These are phyloP conservation scores for Microctonus hyperodae DNA, from an alignment of 2,888 invertebrate genomes.

Conservation along the genomic window DNA sequence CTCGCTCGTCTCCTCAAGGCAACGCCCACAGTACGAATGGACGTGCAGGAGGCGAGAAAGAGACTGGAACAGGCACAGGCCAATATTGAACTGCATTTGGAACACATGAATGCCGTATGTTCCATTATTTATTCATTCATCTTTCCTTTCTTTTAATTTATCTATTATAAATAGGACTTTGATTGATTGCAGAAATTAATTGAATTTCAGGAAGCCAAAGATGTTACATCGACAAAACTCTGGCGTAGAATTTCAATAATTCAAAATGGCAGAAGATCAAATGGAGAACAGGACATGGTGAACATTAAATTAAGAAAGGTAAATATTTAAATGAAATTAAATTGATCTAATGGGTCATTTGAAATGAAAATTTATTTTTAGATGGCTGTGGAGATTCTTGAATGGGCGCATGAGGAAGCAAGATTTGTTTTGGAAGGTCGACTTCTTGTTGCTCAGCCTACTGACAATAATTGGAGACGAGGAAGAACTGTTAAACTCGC, in stretches of 20 bases:
- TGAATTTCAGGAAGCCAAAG: conserved; percentile 76
- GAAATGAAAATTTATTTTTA: conserved; percentile 44
- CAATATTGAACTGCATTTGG: conserved; percentile 91
- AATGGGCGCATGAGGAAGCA: conserved; percentile 94
- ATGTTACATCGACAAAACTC: conserved; percentile 85
- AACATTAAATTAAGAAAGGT: conserved; percentile 87
- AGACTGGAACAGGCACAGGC: conserved; percentile 87
- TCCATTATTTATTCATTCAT: background rate
- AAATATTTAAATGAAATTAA: conserved; percentile 24
- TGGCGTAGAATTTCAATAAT: conserved; percentile 88
- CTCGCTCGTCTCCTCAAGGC: conserved; percentile 90
- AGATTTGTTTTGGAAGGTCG: conserved; percentile 91
- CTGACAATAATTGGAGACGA: conserved; percentile 90
- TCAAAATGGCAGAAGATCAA: conserved; percentile 74
- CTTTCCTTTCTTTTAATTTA: background rate
- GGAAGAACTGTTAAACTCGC: conserved; percentile 88
- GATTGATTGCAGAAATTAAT: too few species aligned
- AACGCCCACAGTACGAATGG: conserved; percentile 73
- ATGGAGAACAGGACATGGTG: conserved; percentile 86
- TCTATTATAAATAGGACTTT: background rate
- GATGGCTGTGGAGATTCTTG: conserved; percentile 91
- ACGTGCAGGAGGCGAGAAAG: conserved; percentile 82
- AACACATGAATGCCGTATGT: conserved; percentile 86
- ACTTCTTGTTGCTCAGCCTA: conserved; percentile 85
- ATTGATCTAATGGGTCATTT: conserved; percentile 23